A percentile compares a stretch with the other conserved stretches of the same genome.
These are phyloP conservation scores for Rhineura floridana DNA, from an alignment of 2,113 vertebrate genomes.

Conservation along the genomic window DNA sequence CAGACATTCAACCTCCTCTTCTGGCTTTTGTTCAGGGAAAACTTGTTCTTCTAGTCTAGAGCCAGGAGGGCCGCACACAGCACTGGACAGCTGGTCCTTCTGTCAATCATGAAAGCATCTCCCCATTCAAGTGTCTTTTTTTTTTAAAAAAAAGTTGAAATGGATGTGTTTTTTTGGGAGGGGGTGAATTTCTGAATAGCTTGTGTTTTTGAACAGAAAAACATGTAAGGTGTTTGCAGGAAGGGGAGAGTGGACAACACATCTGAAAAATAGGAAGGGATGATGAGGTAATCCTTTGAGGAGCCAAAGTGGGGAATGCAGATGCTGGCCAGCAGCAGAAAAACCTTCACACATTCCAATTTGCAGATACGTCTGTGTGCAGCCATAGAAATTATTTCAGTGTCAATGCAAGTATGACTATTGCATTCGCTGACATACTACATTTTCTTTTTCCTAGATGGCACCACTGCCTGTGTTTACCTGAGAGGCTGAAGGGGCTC, in stretches of 20 bases:
- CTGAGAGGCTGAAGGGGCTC: conserved; percentile 12
- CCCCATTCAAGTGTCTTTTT: not conserved
- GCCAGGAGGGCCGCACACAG: not conserved
- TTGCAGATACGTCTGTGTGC: not conserved
- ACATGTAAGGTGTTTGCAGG: not conserved
- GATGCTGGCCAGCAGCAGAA: not conserved
- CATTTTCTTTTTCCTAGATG: not conserved
- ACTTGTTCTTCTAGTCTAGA: not conserved
- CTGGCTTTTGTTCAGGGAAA: not conserved
- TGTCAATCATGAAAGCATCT: not conserved
- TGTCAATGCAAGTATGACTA: not conserved
- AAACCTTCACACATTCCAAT: not conserved
- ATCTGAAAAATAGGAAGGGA: not conserved
- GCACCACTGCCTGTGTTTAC: not conserved
- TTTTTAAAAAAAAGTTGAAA: not conserved
- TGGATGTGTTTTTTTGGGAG: not conserved
- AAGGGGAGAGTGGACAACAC: no score
- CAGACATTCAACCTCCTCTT: not conserved
- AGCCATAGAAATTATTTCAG: not conserved
- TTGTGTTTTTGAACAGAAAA: not conserved
- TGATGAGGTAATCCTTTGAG: not conserved
- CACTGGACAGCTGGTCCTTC: no score
- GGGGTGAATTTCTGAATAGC: not conserved
- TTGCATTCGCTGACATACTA: not conserved
- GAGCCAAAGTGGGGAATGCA: not conserved